Conservation (phyloP, 1,140 invertebrate genomes). For the Argopecten irradians region DNA sequence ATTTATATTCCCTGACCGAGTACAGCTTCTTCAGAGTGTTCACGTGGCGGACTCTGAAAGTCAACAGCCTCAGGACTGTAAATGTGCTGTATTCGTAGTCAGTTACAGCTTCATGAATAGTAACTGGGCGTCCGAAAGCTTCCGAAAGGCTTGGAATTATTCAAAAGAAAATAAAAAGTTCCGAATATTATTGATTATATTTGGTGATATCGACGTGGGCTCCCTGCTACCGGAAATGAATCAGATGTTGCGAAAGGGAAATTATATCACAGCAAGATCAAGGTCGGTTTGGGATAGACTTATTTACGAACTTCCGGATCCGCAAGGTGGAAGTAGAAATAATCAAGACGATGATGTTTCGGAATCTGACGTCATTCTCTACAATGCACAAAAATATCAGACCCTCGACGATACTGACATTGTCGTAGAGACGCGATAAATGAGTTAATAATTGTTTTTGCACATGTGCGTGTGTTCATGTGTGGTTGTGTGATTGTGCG, state of each 20-base stretch:
- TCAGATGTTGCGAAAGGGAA: conserved; percentile 37
- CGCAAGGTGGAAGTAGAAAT: neutral
- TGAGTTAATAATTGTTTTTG: no score
- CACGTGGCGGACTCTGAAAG: conserved; percentile 7
- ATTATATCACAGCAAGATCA: conserved; percentile 51
- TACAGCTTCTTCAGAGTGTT: neutral
- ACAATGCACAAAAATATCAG: conserved; percentile 26
- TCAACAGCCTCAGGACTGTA: conserved; percentile 33
- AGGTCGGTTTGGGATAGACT: conserved; percentile 43
- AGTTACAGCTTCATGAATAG: conserved; percentile 40
- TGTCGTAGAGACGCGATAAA: neutral
- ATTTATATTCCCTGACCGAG: conserved; percentile 35
- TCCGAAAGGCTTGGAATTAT: conserved; percentile 37
- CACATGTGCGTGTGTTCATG: no score
- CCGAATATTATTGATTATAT: conserved; percentile 42
- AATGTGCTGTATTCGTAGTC: conserved; percentile 45
- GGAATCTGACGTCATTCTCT: conserved; percentile 49
- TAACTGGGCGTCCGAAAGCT: conserved; percentile 31
- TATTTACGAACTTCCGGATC: conserved; percentile 47
- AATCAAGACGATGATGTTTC: conserved; percentile 38
- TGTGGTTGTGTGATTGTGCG: no score
- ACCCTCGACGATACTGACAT: neutral
- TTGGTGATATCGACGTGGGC: conserved; percentile 42
- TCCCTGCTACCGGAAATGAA: conserved; percentile 41
- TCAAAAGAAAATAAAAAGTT: conserved; percentile 34